Evolutionary conservation across 2,888 invertebrate genomes (phyloP), one percentile per base, ranked within the genome.

Genomic region (Erpobdella octoculata): DNA sequence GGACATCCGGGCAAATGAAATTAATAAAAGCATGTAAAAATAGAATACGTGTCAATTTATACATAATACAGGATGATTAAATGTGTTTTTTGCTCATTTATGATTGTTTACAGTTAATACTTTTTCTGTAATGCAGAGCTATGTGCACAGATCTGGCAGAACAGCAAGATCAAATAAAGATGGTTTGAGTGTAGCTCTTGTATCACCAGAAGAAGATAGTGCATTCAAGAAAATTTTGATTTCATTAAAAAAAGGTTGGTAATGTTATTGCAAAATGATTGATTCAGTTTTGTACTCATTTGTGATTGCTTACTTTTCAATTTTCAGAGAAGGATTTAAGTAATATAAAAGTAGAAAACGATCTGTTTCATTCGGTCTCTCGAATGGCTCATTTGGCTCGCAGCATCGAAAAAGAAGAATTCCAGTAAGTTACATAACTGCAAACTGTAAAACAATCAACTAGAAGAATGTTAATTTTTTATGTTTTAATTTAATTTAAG

Each of bases 81-180:
- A 18, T 9, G 38, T 70, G 58, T 33, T n/a, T 68, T 9, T 38
- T 36, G 1, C 8, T 71, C 18, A 1, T 25, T 36, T 68, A 48
- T 41, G 18, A 31, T 70, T 25, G 21, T n/a, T 68, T 9, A 36
- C 31, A n/a, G 1, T 33, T 72, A 36, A 1, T n/a, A 31, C 61
- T 25, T 53, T 12, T n/a, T n/a, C 12, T 8, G 12, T 12, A 9
- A 59, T 81, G 9, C 78, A 90, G 89, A 90, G 91, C 81, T 98
- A 98, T 82, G 90, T 98, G 0, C 98, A 98, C 81, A 87, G 98
- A 73, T 94, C 95, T 79, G 98, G 98, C 0, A 87, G 98, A 71
- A 98, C 98, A 0, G 98, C 97, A 0, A 86, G 98, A 69, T 95
- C 93, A 0, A 87, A 87, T 71, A 88, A 89, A 73, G 89, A 91